Conservation (phyloP, 1,140 invertebrate genomes). For the Trichoplusia ni region DNA sequence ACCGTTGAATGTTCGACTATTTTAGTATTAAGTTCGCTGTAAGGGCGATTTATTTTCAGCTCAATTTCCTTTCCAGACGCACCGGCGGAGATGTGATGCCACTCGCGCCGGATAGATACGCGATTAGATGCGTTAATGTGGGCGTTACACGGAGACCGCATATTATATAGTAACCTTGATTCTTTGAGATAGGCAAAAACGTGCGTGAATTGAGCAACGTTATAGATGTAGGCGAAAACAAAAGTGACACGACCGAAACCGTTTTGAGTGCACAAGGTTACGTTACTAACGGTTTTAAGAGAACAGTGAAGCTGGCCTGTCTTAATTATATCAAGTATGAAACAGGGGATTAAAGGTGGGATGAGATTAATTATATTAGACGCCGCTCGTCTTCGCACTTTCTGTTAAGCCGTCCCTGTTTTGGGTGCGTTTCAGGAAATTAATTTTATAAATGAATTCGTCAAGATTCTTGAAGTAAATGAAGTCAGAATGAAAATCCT, state of each 20-base stretch:
- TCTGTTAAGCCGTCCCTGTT: constrained; percentile 39
- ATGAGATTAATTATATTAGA: constrained; percentile 56
- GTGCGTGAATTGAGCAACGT: constrained; percentile 34
- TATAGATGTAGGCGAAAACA: constrained; percentile 12
- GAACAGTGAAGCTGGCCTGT: constrained; percentile 17
- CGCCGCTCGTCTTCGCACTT: constrained; percentile 39
- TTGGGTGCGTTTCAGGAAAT: constrained; percentile 40
- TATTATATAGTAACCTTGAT: neutral
- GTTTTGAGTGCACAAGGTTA: neutral
- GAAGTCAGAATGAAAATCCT: constrained; percentile 40
- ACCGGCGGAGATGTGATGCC: constrained; percentile 41
- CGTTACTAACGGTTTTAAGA: neutral
- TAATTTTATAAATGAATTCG: constrained; percentile 52
- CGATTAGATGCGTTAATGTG: constrained; percentile 45
- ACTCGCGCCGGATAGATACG: constrained; percentile 37
- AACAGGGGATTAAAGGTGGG: constrained; percentile 47
- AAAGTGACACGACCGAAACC: constrained; percentile 2
- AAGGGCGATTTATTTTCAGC: constrained; percentile 79
- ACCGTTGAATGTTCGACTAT: constrained; percentile 67
- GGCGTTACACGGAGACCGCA: constrained; percentile 34
- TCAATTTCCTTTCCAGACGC: constrained; percentile 71
- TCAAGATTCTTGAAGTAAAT: constrained; percentile 47
- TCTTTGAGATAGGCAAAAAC: constrained; percentile 11
- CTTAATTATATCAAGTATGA: constrained; percentile 44
- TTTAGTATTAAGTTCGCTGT: constrained; percentile 70